Evolutionary conservation across 1,140 invertebrate genomes (phyloP), one percentile per base, ranked within the genome.

Genomic region (Colletes latitarsis): DNA sequence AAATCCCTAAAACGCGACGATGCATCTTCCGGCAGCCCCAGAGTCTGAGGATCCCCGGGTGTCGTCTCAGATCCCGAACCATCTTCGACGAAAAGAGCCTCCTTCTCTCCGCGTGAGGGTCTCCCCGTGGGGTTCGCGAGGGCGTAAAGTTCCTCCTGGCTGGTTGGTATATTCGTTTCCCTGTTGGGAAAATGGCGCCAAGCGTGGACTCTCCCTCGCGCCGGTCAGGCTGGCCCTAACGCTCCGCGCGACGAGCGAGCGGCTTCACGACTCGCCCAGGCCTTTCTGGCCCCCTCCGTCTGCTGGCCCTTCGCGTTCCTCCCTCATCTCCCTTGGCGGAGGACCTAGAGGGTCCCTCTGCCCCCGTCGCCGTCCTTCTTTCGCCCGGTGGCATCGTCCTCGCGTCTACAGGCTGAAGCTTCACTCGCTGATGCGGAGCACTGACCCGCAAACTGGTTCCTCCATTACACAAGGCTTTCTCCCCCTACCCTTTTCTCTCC

Each of bases 391-490:
- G 83, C 84, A 86, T 86, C 84, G 84, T 86, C 84, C 84, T 82
- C 77, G 77, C 84, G 85, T 86, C 85, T 86, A 75, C 76, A 80
- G 73, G 77, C 84, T 86, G 72, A 87, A 86, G 85, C 85, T 83
- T 82, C 82, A 83, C 86, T 85, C 86, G 77, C 67, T 88, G 86
- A 88, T 85, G 86, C 86, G 81, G 85, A 87, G 85, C 85, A 88
- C 87, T 88, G 87, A 88, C 87, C 87, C 87, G 87, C 87, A 88
- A 88, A 88, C 87, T 88, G 86, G 87, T 88, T 88, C 87, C 86
- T 81, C 87, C 87, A 88, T 88, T 88, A 85, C 87, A 88, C 87
- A 85, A 87, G 85, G 81, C 84, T 87, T 87, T 86, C 85, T 86
- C 76, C 74, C 86, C 77, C 75, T 43, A 58, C 81, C 72, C 85